These are phyloP conservation scores for Triplophysa bombifrons DNA, from an alignment of 2,797 vertebrate species.

Conservation along the genomic window DNA sequence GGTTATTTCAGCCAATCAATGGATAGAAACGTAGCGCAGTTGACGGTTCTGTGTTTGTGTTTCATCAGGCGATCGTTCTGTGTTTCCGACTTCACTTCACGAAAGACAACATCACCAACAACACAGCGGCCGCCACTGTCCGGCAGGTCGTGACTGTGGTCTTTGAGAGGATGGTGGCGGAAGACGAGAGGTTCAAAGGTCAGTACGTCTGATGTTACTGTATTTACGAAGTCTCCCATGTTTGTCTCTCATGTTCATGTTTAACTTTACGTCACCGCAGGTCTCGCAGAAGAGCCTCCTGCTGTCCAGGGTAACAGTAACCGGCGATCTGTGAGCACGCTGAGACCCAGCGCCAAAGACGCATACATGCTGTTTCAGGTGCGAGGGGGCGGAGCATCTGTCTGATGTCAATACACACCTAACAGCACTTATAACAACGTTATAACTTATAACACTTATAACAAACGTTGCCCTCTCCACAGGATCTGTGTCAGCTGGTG, in stretches of 20 bases:
- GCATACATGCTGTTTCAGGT: constrained; percentile 99
- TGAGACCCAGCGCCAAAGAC: constrained; percentile 97
- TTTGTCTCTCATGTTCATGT: background rate
- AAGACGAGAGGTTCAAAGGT: constrained; percentile 94
- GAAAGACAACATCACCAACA: constrained; percentile 99
- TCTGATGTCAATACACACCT: background rate
- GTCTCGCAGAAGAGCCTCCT: constrained; percentile 81
- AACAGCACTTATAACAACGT: too few relatives aligned
- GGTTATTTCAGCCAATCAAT: background rate
- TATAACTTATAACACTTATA: too few relatives aligned
- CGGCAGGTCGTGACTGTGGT: constrained; percentile 97
- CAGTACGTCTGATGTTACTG: background rate
- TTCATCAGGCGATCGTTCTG: constrained; percentile 91
- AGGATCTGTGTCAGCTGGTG: constrained; percentile 98
- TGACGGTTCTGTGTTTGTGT: background rate
- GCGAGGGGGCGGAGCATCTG: constrained; percentile 45
- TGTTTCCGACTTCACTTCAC: constrained; percentile 99
- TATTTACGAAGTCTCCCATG: background rate
- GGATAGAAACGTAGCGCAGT: background rate
- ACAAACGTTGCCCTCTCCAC: background rate
- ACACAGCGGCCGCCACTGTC: constrained; percentile 96
- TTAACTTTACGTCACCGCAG: constrained; percentile 50
- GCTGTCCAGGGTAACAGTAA: constrained; percentile 93
- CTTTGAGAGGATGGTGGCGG: constrained; percentile 98
- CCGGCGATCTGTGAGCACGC: constrained; percentile 90